A percentile compares a stretch with the other conserved stretches of the same genome.
Conservation (phyloP, 2,888 invertebrate species). For the Nipponacmea schrenckii region DNA sequence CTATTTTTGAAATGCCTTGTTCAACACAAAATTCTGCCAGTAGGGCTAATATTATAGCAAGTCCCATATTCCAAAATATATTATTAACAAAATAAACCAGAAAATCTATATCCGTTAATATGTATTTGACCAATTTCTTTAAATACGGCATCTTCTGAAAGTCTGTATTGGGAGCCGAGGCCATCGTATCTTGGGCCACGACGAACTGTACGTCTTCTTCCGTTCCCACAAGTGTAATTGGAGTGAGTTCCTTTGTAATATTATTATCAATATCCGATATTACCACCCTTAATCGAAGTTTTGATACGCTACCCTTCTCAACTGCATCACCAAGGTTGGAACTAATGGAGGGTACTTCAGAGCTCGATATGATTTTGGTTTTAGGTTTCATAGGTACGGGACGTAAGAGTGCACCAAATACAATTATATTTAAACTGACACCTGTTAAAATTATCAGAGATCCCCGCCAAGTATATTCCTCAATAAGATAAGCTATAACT, state of each 20-base stretch:
- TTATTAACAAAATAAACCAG: slow-evolving; percentile 17
- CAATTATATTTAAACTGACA: slow-evolving; percentile 42
- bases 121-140: slow-evolving; percentile 15
- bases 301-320: background rate
- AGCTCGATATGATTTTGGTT: background rate
- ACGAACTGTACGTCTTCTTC: background rate
- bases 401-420: slow-evolving; percentile 43
- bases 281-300: background rate
- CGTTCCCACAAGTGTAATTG: slow-evolving; percentile 8
- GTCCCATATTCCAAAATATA: slow-evolving; percentile 17
- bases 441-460: slow-evolving; percentile 49
- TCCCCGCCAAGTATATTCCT: slow-evolving; percentile 51
- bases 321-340: background rate
- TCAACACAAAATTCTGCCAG: slow-evolving; percentile 43
- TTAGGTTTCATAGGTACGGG: slow-evolving; percentile 34
- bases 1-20: slow-evolving; percentile 35
- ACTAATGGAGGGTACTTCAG: background rate
- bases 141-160: background rate
- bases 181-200: no score
- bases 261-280: slow-evolving; percentile 14
- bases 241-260: slow-evolving; percentile 14
- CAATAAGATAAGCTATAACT: slow-evolving; percentile 41
- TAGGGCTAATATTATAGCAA: slow-evolving; percentile 38
- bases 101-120: slow-evolving; percentile 17
- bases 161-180: background rate